phyloP scores from a whole-genome alignment of 2,888 invertebrate species.

The Pyrochroa serraticornis region DNA sequence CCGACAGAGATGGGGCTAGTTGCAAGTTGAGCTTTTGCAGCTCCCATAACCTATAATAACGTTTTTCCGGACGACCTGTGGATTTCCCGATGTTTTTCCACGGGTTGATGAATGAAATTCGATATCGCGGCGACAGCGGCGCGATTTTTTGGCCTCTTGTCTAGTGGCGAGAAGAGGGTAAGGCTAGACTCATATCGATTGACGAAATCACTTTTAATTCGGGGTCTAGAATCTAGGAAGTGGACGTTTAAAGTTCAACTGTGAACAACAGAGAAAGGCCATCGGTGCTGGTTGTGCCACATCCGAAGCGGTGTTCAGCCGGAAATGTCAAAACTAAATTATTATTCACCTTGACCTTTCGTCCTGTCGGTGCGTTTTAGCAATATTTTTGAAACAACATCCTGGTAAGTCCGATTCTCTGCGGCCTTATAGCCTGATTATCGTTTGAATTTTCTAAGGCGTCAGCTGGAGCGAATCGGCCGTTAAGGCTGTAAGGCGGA shows the following conservation, averaged over 20 bases:
- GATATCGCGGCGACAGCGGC: not conserved
- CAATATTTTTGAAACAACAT: not conserved
- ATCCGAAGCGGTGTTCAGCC: not conserved
- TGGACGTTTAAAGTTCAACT: slow-evolving; percentile 4
- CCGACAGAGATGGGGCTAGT: not conserved
- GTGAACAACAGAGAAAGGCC: slow-evolving; percentile 10
- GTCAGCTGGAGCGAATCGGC: too few species aligned
- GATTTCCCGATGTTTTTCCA: slow-evolving; percentile 15
- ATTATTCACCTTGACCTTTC: slow-evolving; percentile 20
- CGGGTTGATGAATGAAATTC: slow-evolving; percentile 19
- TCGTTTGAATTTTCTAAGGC: not conserved
- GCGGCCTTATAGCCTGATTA: not conserved
- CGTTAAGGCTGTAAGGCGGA: too few species aligned
- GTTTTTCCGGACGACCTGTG: slow-evolving; percentile 24
- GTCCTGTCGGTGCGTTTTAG: not conserved
- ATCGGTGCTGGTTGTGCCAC: slow-evolving; percentile 7
- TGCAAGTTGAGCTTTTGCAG: slow-evolving; percentile 8
- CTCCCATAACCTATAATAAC: slow-evolving; percentile 21
- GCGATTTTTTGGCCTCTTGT: slow-evolving; percentile 1
- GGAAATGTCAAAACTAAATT: slow-evolving; percentile 13
- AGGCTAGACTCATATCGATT: slow-evolving; percentile 22
- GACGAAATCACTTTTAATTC: slow-evolving; percentile 20
- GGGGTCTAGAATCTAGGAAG: slow-evolving; percentile 1
- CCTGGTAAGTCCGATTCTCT: not conserved
- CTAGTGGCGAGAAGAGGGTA: slow-evolving; percentile 13